phyloP scores from a whole-genome alignment of 2,888 invertebrate genomes.

The Alsophila aescularia region DNA sequence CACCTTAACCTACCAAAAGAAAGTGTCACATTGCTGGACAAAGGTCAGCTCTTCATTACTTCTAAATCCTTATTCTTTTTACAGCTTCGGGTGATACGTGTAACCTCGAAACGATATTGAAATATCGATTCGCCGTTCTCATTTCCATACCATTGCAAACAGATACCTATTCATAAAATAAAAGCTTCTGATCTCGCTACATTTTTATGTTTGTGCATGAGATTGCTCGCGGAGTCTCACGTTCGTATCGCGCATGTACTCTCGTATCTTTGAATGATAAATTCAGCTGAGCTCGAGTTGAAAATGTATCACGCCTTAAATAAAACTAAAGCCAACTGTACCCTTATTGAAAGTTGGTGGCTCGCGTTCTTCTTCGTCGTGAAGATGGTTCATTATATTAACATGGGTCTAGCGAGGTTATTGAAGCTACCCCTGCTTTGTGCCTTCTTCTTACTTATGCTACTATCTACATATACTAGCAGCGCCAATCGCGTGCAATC shows the following conservation, averaged over 20 bases:
- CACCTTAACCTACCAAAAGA: conserved; percentile 1
- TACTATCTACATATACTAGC: no score
- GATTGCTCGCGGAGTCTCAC: conserved; percentile 46
- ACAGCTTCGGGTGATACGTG: conserved; percentile 6
- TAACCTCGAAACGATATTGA: conserved; percentile 10
- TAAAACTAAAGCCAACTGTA: not conserved
- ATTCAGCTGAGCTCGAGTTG: conserved; percentile 18
- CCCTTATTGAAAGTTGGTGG: not conserved
- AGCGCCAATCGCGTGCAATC: no score
- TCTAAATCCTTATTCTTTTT: not conserved
- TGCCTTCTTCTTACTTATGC: no score
- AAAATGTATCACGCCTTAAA: conserved; percentile 11
- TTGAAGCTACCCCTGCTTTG: no score
- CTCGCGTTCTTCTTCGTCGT: not conserved
- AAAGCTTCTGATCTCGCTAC: conserved; percentile 26
- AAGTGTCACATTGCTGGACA: conserved; percentile 9
- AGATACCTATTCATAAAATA: conserved; percentile 25
- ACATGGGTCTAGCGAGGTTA: no score
- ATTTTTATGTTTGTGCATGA: conserved; percentile 34
- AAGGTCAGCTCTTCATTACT: conserved; percentile 12
- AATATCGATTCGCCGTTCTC: conserved; percentile 19
- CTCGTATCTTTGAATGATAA: conserved; percentile 30
- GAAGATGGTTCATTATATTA: not conserved
- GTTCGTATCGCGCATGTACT: conserved; percentile 37
- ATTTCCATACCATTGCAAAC: conserved; percentile 8